phyloP scores from a whole-genome alignment of 2,797 vertebrate species.

The Lophotriccus pileatus region DNA sequence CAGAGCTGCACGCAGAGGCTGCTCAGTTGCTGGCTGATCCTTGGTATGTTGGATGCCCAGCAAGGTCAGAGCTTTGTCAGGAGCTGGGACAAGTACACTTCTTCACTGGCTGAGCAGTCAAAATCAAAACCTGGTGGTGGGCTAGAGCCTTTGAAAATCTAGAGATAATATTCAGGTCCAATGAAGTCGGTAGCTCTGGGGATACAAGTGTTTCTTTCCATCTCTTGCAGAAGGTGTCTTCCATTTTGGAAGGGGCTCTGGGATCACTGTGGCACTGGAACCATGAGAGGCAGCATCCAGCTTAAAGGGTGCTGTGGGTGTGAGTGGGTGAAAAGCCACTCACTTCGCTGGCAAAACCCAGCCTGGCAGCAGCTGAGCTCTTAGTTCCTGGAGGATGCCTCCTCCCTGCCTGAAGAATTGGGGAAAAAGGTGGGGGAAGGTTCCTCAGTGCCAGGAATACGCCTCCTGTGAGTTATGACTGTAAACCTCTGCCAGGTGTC shows the following conservation, averaged over 20 bases:
- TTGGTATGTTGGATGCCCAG: neutral
- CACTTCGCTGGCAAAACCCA: fast-evolving
- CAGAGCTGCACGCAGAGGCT: neutral
- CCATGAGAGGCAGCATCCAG: neutral
- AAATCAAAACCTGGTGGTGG: neutral
- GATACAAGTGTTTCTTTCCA: neutral
- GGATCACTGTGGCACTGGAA: neutral
- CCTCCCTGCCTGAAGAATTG: neutral
- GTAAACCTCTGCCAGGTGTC: conserved; percentile 2
- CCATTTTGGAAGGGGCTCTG: neutral
- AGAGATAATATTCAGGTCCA: neutral
- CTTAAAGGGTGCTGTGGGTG: neutral
- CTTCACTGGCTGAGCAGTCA: neutral
- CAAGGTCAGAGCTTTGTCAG: neutral
- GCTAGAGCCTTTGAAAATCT: neutral
- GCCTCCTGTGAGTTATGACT: neutral
- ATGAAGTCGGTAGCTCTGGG: neutral
- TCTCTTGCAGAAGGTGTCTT: neutral
- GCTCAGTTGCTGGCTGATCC: neutral
- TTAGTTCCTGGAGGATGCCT: neutral
- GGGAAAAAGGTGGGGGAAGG: neutral
- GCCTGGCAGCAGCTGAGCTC: neutral
- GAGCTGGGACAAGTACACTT: neutral
- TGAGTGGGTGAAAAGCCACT: neutral
- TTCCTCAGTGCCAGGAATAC: neutral